Percentiles rank a stretch among this genome's conserved stretches.
Conservation (phyloP, 2,888 invertebrate genomes). For the Endotricha flammealis region DNA sequence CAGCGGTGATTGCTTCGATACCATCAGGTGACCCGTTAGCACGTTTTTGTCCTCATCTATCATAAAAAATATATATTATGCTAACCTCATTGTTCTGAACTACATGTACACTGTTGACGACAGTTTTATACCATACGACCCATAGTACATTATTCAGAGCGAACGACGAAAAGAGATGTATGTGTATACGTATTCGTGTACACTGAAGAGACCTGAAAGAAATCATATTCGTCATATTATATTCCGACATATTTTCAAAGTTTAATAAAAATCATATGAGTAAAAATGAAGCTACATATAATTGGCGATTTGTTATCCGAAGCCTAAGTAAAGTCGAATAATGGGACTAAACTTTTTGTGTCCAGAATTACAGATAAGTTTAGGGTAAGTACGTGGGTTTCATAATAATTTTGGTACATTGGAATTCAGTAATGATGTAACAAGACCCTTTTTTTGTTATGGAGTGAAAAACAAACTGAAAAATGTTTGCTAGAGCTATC, state of each 20-base stretch:
- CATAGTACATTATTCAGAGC: conserved; percentile 86
- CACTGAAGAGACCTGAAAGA: conserved; percentile 81
- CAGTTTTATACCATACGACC: conserved; percentile 85
- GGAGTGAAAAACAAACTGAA: not conserved
- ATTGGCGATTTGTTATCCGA: not conserved
- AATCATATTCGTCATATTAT: too few species aligned
- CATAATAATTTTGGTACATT: not conserved
- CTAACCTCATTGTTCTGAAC: conserved; percentile 78
- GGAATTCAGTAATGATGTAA: not conserved
- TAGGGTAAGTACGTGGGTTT: not conserved
- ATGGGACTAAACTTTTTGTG: not conserved
- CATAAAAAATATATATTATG: not conserved
- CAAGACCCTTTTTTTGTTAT: not conserved
- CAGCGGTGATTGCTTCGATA: too few species aligned
- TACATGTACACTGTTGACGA: conserved; percentile 77
- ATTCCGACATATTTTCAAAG: too few species aligned
- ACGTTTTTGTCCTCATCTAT: not conserved
- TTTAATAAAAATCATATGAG: not conserved
- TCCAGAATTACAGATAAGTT: conserved; percentile 1
- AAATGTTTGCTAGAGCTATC: too few species aligned
- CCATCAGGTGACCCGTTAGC: too few species aligned
- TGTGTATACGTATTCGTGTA: conserved; percentile 86
- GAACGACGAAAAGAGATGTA: conserved; percentile 86
- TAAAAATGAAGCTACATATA: not conserved
- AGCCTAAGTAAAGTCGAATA: conserved; percentile 1